These are phyloP conservation scores for Tachuris rubrigastra DNA, from an alignment of 2,113 vertebrate species.

Conservation along the genomic window DNA sequence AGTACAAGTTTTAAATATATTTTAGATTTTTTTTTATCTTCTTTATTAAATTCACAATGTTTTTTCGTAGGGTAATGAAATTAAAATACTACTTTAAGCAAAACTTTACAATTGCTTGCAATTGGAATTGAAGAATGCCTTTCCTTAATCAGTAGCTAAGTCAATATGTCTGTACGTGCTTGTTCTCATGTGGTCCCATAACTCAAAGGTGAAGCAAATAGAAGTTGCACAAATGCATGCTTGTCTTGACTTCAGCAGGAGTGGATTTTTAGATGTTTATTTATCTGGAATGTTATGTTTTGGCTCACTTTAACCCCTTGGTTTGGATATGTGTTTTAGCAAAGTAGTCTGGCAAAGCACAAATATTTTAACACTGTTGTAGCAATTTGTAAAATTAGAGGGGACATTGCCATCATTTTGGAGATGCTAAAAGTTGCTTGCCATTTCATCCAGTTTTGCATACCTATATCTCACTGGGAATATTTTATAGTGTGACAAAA, in stretches of 20 bases:
- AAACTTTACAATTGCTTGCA: background rate
- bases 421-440: background rate
- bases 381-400: background rate
- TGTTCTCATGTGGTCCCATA: conserved; percentile 46
- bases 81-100: background rate
- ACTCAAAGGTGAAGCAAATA: conserved; percentile 66
- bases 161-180: conserved; percentile 44
- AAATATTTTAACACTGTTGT: conserved; percentile 2
- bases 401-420: fast-evolving
- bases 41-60: background rate
- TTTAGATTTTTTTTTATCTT: background rate
- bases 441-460: background rate
- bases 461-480: background rate
- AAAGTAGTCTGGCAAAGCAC: background rate
- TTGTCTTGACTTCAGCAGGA: conserved; percentile 18
- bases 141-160: conserved; percentile 31
- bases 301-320: conserved; percentile 38
- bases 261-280: conserved; percentile 46
- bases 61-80: background rate
- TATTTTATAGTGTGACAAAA: background rate
- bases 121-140: background rate
- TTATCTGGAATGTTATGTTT: conserved; percentile 44
- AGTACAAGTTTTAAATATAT: background rate
- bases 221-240: conserved; percentile 59
- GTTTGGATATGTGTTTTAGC: conserved; percentile 8